Evolutionary conservation across 2,888 invertebrate species (phyloP), one percentile per base, ranked within the genome.

Genomic region (Nomada hirtipes): DNA sequence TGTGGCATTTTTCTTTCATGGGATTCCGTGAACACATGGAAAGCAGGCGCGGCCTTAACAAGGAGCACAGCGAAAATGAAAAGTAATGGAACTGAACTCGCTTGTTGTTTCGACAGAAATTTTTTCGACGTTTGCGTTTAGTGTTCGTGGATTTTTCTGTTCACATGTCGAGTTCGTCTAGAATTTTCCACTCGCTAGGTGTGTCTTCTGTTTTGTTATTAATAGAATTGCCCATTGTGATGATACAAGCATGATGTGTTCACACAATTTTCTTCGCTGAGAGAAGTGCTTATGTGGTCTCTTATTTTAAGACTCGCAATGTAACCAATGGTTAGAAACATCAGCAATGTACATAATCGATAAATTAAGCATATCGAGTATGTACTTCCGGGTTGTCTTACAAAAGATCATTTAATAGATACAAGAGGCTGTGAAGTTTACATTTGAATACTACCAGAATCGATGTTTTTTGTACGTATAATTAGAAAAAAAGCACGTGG

Each of bases 1-100:
- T 10, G 20, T 15, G 20, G 52, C 52, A 59, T 59, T 29, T 53
- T 18, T 69, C 44, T 59, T 64, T 68, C 26, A 50, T 18, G 42
- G 13, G 42, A 59, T 59, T 72, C 26, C 18, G 13, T n/a, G 47
- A 74, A 61, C 55, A 55, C 60, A 50, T 59, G 77, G 18, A 65
- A 67, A 60, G 36, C 53, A 53, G 29, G 10, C 52, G 10, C 9
- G 42, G 29, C 18, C 18, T 77, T 60, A 52, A 44, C 29, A 59
- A 72, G 52, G 53, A 68, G 42, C 59, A n/a, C 1, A 4, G 29
- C 26, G 36, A 52, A 50, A 50, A 50, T 26, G 20, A 18, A 42
- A 79, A 68, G 10, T 42, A 0, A 42, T 69, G 3, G 9, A 52
- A 44, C 50, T 65, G 52, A 65, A 72, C 15, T 3, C 18, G 1